Base-by-base conservation (phyloP, 2,888 invertebrate genomes). In the Seira sanloemensis region DNA sequence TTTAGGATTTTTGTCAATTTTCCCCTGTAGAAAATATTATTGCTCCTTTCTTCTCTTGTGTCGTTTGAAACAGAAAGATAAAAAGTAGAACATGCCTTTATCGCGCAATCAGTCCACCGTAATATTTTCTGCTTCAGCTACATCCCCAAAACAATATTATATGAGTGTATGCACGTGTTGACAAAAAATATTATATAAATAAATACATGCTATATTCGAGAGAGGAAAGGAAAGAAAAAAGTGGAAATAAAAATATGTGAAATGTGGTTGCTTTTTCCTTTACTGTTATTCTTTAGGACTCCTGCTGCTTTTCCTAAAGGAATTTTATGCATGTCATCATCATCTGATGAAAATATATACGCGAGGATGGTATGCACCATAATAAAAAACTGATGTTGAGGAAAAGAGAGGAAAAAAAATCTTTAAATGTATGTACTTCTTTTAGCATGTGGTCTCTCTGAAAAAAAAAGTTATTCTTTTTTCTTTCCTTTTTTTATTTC, bases 251-350 rank as follows among this genome's bases (percentile, higher is more conserved):
- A 50, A 50, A 50, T 72, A 75, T 77, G 82, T 77, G 73, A 67
- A 81, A 68, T 82, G 82, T 62, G 82, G 76, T 72, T 82, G 82
- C 67, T 82, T 77, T 68, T 66, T 71, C 50, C 37, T 78, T 78
- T 50, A 50, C 50, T 50, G 78, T 78, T 78, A 50, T 50, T 46
- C 16, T 46, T 37, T 78, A 12, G 75, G 72, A 77, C 82, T 82
- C 82, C 82, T 77, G 82, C 82, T 82, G 82, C 72, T 82, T 1
- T 71, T 82, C 77, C 82, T 82, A 82, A 82, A 82, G 82, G 82
- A 82, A 82, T 82, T 82, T 82, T 82, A 82, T 82, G 82, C 82
- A 82, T 82, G 82, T 82, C 82, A 50, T 50, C 50, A 50, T 50
- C 50, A 82, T 82, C 77, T 77, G 82, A 82, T 82, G 82, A 82